Evolutionary conservation across 2,888 invertebrate genomes (phyloP), one percentile per base, ranked within the genome.

Genomic region (Oscheius sp.): DNA sequence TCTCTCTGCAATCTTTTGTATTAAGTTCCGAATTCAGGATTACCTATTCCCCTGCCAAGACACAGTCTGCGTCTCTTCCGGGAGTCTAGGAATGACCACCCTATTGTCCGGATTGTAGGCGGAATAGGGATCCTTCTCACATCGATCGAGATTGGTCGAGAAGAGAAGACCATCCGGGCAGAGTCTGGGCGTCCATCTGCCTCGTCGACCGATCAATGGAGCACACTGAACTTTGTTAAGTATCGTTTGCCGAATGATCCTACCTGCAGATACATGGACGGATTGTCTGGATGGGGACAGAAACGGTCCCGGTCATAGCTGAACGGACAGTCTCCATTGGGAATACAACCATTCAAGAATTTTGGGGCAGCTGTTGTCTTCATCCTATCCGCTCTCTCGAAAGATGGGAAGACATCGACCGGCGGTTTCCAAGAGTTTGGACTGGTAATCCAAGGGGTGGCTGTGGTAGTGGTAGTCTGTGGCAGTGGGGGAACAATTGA

Each of bases 91-190:
- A 51, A 81, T 81, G 33, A 81, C 75, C 0, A 81, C 79, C 32
- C 81, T 42, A 57, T 76, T 70, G 37, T 81, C 75, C 13, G 81
- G 81, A 65, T 81, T 77, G 57, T 81, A 81, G 35, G 59, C 62
- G 10, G 68, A 68, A 55, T 68, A 68, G 1, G 68, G 68, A 11
- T 32, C 66, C 42, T 80, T 82, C 32, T 82, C 82, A 57, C 82
- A 82, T 47, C 80, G 63, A 59, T 75, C 79, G 11, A 79, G 47
- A 11, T 76, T 42, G 9, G 71, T 74, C 5, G 80, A 51, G 70
- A 82, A 82, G 33, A 78, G 21, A n/a, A 82, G 65, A 0, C 80
- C 79, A 35, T 78, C 78, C 0, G 82, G 82, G 73, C 82, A 82
- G 37, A 73, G 66, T 47, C 82, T 11, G 13, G 76, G 76, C 2